Percentiles rank a stretch among this genome's conserved stretches.
These are phyloP conservation scores for Trichogramma evanescens DNA, from an alignment of 2,888 invertebrate genomes.

Conservation along the genomic window DNA sequence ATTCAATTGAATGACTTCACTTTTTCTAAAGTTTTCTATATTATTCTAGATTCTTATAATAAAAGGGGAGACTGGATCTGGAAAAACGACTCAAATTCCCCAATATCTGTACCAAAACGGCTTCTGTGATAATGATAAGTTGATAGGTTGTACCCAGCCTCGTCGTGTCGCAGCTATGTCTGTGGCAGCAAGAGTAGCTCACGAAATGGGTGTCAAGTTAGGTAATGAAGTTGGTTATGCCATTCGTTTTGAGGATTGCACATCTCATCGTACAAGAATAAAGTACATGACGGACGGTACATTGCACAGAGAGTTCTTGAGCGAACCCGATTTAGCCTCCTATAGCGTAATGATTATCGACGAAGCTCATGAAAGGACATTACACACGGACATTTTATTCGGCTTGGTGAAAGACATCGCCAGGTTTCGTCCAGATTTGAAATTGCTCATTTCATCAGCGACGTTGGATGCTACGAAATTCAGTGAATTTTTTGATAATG, in stretches of 20 bases:
- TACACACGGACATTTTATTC: constrained; percentile 97
- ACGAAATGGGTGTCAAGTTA: constrained; percentile 94
- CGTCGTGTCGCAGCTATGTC: constrained; percentile 98
- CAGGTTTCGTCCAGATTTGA: constrained; percentile 86
- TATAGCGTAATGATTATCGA: constrained; percentile 99
- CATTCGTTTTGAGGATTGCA: constrained; percentile 98
- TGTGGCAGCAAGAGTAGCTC: constrained; percentile 95
- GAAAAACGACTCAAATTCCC: constrained; percentile 98
- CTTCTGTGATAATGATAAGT: constrained; percentile 73
- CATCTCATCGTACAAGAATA: constrained; percentile 90
- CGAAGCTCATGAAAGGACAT: constrained; percentile 96
- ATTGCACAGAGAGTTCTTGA: constrained; percentile 90
- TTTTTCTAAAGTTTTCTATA: not conserved
- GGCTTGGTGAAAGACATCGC: constrained; percentile 95
- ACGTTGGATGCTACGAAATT: constrained; percentile 98
- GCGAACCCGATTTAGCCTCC: constrained; percentile 90
- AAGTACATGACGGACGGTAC: constrained; percentile 99
- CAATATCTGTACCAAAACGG: constrained; percentile 95
- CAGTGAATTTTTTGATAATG: constrained; percentile 95
- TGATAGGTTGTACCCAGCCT: constrained; percentile 96
- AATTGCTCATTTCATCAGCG: constrained; percentile 94
- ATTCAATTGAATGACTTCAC: too few species aligned
- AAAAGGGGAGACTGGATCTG: constrained; percentile 97
- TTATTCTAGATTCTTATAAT: constrained; percentile 70
- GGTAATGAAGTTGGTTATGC: constrained; percentile 87